phyloP scores from a whole-genome alignment of 2,888 invertebrate species.

The Conistra vaccinii region DNA sequence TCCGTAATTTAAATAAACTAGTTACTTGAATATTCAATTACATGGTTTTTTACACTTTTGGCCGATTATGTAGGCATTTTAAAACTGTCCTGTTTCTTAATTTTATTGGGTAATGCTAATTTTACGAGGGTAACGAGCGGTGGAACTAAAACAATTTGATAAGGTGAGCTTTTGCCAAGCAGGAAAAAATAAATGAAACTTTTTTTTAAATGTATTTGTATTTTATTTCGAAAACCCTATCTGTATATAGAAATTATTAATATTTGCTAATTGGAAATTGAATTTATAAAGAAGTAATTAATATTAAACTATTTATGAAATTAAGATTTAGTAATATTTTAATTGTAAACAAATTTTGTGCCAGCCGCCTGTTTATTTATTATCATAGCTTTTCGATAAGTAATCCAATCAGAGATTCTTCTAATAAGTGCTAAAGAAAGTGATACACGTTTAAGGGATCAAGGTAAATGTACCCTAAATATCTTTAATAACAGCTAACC shows the following conservation, averaged over 20 bases:
- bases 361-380: no score
- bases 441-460: not conserved
- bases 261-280: no score
- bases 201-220: not conserved
- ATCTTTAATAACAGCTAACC: constrained; percentile 60
- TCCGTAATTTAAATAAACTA: constrained; percentile 64
- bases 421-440: not conserved
- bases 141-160: constrained; percentile 16
- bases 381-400: not conserved
- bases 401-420: not conserved
- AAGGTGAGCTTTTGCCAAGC: not conserved
- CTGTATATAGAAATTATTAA: not conserved
- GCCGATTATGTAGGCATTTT: constrained; percentile 45
- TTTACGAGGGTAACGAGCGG: constrained; percentile 52
- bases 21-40: constrained; percentile 65
- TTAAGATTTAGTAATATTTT: no score
- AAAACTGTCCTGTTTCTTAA: constrained; percentile 53
- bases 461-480: constrained; percentile 47
- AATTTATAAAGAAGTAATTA: no score
- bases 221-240: not conserved
- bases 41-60: constrained; percentile 57
- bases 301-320: no score
- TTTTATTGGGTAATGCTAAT: constrained; percentile 56
- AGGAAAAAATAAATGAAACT: not conserved
- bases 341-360: no score